Evolutionary conservation across 2,113 vertebrate genomes (phyloP), one percentile per base, ranked within the genome.

Genomic region (Zapornia atra): DNA sequence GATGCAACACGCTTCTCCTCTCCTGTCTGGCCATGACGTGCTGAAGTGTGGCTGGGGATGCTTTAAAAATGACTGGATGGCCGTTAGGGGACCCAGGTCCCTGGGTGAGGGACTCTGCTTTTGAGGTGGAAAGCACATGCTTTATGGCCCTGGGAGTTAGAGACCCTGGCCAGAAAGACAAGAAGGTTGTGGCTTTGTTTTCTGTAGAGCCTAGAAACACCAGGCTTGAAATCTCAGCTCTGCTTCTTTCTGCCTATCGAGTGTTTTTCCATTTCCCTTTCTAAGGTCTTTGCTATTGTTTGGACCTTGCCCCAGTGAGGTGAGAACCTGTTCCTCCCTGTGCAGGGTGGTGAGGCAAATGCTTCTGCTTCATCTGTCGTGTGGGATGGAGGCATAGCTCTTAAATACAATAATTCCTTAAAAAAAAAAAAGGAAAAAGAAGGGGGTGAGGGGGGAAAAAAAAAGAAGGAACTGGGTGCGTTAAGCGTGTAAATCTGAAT

Each of bases 291-390:
- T 1, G 4, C 10, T 60, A 59, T 31, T 5, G 11, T n/a, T 64
- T 34, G 50, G 19, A 28, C 15, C 14, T 12, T 64, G 72, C 36
- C 31, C 26, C 33, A 25, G 40, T 1, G 0, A 36, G 61, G 57
- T 6, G 16, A 4, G 5, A 8, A 17, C 51, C 66, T 2, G 2
- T 29, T 89, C 57, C 15, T 86, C 44, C 28, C 28, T 0, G 2
- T 10, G 36, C 59, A 11, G 22, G 28, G 40, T 1, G 14, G 25
- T 0, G 21, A 46, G 36, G 9, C 12, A 14, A 34, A 46, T 2
- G 6, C 38, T 31, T 33, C 6, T 15, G 13, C 33, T 38, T 44
- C 0, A 0, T 21, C 36, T 59, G 31, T 21, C 0, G 0, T 25
- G 3, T 25, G 12, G 16, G 10, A 24, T 5, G 59, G 50, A 33